Evolutionary conservation across 2,113 vertebrate genomes (phyloP), one percentile per base, ranked within the genome.

Genomic region (Salvelinus alpinus): DNA sequence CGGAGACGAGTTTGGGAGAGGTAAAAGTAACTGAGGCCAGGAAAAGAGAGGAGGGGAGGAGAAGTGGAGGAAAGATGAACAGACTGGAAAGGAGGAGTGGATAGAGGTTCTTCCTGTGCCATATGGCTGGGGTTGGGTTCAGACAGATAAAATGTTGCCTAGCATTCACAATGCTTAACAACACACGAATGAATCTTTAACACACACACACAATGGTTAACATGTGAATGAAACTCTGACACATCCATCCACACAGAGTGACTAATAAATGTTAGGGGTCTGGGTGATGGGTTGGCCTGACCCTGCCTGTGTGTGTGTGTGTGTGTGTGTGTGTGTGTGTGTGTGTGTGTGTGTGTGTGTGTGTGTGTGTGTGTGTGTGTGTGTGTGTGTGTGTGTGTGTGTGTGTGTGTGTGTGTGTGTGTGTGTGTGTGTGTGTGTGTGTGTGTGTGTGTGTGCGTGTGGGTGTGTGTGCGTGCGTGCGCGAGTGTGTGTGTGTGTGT

Each of bases 101-200:
- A 29, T n/a, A 34, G 31, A 31, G 29, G 13, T 2, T 4, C 9
- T 73, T 75, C n/a, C 74, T 60, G 82, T 78, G 92, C 93, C 97
- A 98, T 96, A 98, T 98, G 97, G 96, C 94, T 93, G 90, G 95
- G 95, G 95, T 95, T 89, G 93, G 93, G 95, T 95, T 98, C 96
- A 97, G 94, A 95, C 86, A 91, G 94, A 97, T 97, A 95, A 96
- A 96, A 94, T 92, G 88, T 96, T 94, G 92, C 95, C 89, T 89
- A 92, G 87, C 73, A 0, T 87, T 44, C 22, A 91, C 95, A 94
- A 95, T 95, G 90, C 93, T 96, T 96, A 97, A 97, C 96, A 95
- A 95, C 93, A 91, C 87, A 91, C 87, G 87, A 86, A 92, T 92
- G 90, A 92, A 92, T 92, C 78, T 67, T 81, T 90, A 91, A 91